phyloP scores from a whole-genome alignment of 1,140 invertebrate genomes.

The Heliconius congener region DNA sequence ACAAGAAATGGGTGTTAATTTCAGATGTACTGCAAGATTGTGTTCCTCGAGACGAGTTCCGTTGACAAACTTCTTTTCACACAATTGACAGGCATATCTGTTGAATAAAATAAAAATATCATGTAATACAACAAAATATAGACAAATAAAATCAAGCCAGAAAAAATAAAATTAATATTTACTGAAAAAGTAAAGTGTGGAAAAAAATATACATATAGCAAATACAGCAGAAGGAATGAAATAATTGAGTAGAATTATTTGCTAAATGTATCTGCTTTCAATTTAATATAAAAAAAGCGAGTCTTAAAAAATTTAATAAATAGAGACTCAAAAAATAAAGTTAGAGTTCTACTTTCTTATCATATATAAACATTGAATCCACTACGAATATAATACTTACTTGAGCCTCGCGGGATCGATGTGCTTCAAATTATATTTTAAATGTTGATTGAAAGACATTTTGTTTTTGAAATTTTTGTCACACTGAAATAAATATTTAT shows the following conservation, averaged over 20 bases:
- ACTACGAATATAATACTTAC: slow-evolving; percentile 46
- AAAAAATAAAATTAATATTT: too few relatives aligned
- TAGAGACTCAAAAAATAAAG: too few relatives aligned
- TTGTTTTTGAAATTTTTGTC: slow-evolving; percentile 71
- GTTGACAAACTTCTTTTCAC: slow-evolving; percentile 60
- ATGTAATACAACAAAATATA: too few relatives aligned
- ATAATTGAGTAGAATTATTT: too few relatives aligned
- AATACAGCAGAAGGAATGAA: too few relatives aligned
- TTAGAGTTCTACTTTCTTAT: not conserved
- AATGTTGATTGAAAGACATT: slow-evolving; percentile 70
- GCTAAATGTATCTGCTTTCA: too few relatives aligned
- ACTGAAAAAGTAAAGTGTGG: too few relatives aligned
- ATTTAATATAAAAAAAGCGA: too few relatives aligned
- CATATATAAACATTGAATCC: too few relatives aligned
- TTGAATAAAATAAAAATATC: not conserved
- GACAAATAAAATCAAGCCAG: too few relatives aligned
- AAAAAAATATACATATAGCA: too few relatives aligned
- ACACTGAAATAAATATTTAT: slow-evolving; percentile 52
- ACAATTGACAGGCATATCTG: slow-evolving; percentile 57
- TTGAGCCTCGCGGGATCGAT: slow-evolving; percentile 64
- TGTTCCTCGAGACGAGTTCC: slow-evolving; percentile 57
- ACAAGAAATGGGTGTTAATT: slow-evolving; percentile 53
- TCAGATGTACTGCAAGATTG: slow-evolving; percentile 57
- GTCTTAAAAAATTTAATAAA: too few relatives aligned
- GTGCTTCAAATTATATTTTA: slow-evolving; percentile 68